Evolutionary conservation across 2,797 vertebrate species (phyloP).

Genomic region (Acipenser oxyrinchus): DNA sequence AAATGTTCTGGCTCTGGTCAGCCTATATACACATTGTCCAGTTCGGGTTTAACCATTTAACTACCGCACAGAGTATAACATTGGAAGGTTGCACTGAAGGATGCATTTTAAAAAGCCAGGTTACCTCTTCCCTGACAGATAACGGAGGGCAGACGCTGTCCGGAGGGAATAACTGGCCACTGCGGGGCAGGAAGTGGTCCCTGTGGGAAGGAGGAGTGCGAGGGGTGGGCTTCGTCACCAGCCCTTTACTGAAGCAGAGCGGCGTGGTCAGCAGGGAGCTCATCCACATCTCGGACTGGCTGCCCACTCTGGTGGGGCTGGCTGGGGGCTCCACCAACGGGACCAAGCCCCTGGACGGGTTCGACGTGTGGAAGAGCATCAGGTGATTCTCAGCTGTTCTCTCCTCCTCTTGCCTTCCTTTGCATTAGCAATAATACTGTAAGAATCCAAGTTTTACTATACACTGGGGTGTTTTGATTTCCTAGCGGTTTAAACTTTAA

Average conservation of each 20-base stretch:
- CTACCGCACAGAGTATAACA: too few species aligned
- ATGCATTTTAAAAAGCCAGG: too few species aligned
- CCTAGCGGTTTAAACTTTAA: too few species aligned
- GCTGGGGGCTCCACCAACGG: constrained; percentile 65
- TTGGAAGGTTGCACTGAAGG: too few species aligned
- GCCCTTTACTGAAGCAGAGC: constrained; percentile 71
- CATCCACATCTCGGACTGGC: constrained; percentile 92
- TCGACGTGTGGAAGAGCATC: constrained; percentile 79
- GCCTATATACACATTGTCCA: too few species aligned
- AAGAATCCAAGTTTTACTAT: too few species aligned
- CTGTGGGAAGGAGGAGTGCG: constrained; percentile 92
- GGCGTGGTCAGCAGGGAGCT: constrained; percentile 69
- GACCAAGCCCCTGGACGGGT: constrained; percentile 83
- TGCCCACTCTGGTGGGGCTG: constrained; percentile 79
- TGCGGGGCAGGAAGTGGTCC: constrained; percentile 85
- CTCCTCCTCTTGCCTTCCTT: not conserved
- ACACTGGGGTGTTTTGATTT: too few species aligned
- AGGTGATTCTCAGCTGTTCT: constrained; percentile 59
- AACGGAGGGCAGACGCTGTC: constrained; percentile 83
- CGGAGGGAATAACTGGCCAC: constrained; percentile 92
- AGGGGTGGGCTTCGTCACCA: constrained; percentile 77
- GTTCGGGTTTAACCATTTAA: too few species aligned
- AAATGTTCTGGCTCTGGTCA: too few species aligned
- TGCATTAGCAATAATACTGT: not conserved
- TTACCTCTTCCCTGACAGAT: constrained; percentile 54